phyloP scores from a whole-genome alignment of 2,113 vertebrate species.

The Tenrec ecaudatus region DNA sequence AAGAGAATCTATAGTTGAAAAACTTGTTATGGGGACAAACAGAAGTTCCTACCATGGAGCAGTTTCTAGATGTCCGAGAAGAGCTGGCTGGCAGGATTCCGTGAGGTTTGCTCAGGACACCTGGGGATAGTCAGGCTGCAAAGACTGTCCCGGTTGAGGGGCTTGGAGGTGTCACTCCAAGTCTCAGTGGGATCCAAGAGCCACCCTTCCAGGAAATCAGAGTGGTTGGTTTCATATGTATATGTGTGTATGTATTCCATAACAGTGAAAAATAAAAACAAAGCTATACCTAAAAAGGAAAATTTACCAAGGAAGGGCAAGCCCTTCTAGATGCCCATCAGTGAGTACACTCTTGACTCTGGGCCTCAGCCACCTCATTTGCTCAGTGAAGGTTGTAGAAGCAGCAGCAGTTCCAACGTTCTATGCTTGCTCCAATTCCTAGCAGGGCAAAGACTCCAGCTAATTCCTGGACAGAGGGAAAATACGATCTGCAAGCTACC shows the following conservation, averaged over 20 bases:
- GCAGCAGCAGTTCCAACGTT: background rate
- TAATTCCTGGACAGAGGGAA: background rate
- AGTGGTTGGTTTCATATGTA: background rate
- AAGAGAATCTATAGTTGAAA: background rate
- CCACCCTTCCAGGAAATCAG: conserved; percentile 61
- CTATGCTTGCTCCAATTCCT: background rate
- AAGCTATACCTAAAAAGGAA: background rate
- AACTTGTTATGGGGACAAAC: background rate
- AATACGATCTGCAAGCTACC: background rate
- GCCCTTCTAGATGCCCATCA: background rate
- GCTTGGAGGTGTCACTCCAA: conserved; percentile 49
- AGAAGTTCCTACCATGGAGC: background rate
- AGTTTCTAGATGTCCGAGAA: background rate
- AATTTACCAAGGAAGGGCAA: background rate
- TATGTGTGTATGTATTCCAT: too few species aligned
- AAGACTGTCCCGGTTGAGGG: background rate
- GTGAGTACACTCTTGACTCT: background rate
- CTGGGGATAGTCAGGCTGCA: conserved; percentile 1
- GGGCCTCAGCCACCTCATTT: background rate
- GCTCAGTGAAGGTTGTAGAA: background rate
- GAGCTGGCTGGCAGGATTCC: background rate
- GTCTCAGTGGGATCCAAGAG: conserved; percentile 36
- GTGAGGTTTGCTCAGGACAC: conserved; percentile 1
- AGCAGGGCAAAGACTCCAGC: background rate
- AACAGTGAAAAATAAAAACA: too few species aligned